These are phyloP conservation scores for Hippocampus zosterae DNA, from an alignment of 2,113 vertebrate genomes.

Conservation along the genomic window DNA sequence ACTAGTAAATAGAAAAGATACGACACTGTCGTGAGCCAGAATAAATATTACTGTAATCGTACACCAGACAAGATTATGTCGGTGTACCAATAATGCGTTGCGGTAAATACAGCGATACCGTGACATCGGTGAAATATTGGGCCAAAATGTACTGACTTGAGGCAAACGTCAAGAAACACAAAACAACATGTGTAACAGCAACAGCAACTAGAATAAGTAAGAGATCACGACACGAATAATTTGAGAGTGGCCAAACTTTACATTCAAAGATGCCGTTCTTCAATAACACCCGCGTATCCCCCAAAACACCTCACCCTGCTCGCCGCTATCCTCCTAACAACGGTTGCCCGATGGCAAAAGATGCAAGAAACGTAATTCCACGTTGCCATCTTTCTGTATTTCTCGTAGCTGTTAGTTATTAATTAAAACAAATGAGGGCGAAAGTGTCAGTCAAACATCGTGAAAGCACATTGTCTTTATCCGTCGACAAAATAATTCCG, in stretches of 20 bases:
- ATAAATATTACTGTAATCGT: background rate
- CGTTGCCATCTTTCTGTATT: constrained; percentile 36
- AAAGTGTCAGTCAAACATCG: background rate
- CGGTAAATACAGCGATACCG: too few species aligned
- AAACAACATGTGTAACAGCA: background rate
- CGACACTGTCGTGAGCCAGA: background rate
- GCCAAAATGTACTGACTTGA: too few species aligned
- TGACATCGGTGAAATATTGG: too few species aligned
- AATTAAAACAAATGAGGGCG: too few species aligned
- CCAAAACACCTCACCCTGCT: constrained; percentile 46
- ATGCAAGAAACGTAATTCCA: constrained; percentile 20
- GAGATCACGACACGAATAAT: background rate
- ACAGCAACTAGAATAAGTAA: background rate
- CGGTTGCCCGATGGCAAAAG: constrained; percentile 26
- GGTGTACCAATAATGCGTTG: background rate
- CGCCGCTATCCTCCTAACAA: constrained; percentile 10
- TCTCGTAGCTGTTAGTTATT: background rate
- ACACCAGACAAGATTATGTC: background rate
- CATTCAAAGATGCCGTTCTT: constrained; percentile 4
- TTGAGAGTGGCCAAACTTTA: constrained; percentile 1
- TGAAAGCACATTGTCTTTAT: rapidly evolving
- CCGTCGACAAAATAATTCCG: constrained; percentile 68
- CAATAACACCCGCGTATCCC: constrained; percentile 13
- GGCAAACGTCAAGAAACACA: background rate
- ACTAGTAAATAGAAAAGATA: background rate